A percentile compares a stretch with the other conserved stretches of the same genome.
phyloP scores from a whole-genome alignment of 2,888 invertebrate species.

The Pachymerium ferrugineum region DNA sequence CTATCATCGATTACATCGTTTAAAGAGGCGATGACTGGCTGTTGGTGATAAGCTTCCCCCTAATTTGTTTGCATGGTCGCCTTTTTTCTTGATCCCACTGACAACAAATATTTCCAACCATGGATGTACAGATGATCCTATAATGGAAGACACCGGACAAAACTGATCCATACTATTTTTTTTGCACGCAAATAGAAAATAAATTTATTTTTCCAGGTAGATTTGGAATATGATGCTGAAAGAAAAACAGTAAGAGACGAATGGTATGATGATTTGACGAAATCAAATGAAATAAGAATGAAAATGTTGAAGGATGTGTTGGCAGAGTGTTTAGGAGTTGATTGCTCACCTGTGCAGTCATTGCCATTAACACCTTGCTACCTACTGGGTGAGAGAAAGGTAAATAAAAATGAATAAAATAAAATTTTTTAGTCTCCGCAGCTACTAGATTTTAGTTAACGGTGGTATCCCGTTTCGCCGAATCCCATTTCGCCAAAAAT shows the following conservation, averaged over 20 bases:
- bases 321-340: slow-evolving; percentile 62
- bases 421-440: neutral
- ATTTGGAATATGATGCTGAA: neutral
- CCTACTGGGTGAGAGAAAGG: slow-evolving; percentile 77
- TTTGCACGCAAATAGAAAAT: neutral
- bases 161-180: neutral
- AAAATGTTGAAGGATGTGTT: slow-evolving; percentile 44
- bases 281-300: neutral
- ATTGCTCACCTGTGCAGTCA: slow-evolving; percentile 50
- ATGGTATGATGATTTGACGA: neutral
- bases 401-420: slow-evolving; percentile 46
- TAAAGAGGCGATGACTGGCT: neutral
- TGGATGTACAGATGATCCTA: neutral
- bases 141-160: neutral
- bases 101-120: neutral
- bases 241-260: too few species aligned
- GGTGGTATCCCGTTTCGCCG: too few species aligned
- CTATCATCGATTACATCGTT: too few species aligned
- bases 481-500: too few species aligned
- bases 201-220: neutral
- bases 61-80: neutral
- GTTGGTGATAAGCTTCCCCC: neutral
- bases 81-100: neutral
- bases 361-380: slow-evolving; percentile 60
- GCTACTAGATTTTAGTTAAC: neutral